These are phyloP conservation scores for Hemiprocne comata DNA, from an alignment of 2,113 vertebrate genomes.

Conservation along the genomic window DNA sequence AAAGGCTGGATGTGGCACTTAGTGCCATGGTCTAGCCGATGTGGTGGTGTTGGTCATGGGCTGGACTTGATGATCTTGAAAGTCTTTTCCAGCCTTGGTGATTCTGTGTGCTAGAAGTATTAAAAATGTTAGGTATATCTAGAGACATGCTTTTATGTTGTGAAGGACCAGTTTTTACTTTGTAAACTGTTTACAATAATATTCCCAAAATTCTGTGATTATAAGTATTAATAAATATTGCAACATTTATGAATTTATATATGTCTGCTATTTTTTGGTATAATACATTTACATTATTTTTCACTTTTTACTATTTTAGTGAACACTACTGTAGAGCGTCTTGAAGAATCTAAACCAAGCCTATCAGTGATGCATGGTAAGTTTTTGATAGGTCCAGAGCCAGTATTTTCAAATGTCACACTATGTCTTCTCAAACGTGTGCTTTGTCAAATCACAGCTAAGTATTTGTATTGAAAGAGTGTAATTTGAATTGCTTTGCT, in stretches of 20 bases:
- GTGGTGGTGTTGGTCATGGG: too few species aligned
- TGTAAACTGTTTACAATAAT: background rate
- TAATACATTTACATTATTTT: background rate
- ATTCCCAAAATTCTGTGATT: accelerated
- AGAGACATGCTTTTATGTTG: background rate
- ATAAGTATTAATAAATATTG: background rate
- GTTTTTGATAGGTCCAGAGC: conserved; percentile 28
- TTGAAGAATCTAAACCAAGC: conserved; percentile 72
- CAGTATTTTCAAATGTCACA: background rate
- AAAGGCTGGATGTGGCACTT: too few species aligned
- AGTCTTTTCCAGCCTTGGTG: too few species aligned
- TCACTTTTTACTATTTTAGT: conserved; percentile 69
- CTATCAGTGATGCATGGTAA: conserved; percentile 74
- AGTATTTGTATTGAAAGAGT: background rate
- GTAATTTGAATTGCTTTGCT: background rate
- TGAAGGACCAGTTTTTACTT: background rate
- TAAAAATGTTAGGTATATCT: background rate
- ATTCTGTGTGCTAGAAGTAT: background rate
- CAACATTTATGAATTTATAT: background rate
- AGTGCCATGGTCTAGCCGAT: too few species aligned
- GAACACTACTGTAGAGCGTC: conserved; percentile 56
- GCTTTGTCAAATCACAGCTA: background rate
- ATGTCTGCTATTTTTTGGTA: background rate
- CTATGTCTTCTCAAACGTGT: background rate
- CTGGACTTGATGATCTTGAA: too few species aligned